Base-by-base conservation (phyloP, 1,140 invertebrate species). In the Leptinotarsa undecemlineata region DNA sequence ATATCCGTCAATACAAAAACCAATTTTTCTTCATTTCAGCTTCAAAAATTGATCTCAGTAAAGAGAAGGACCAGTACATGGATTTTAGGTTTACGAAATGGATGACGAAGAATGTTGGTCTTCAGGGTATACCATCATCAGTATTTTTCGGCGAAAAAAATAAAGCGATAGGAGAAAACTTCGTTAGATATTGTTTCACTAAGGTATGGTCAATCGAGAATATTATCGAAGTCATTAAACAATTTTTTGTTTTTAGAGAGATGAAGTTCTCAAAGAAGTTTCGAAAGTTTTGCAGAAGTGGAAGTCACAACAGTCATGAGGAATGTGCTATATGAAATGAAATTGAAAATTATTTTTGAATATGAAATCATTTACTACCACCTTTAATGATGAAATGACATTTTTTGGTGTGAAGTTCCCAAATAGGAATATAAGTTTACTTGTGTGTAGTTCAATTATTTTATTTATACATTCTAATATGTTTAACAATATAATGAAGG, bases 51-150 rank as follows among this genome's bases (percentile, higher is more conserved):
- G 89, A 91, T 81, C 83, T 95, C 4, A 87, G 86, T 3, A 84
- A 88, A 15, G 93, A 95, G 85, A 86, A 79, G 0, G 93, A 96
- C 80, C 85, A 87, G 78, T 88, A 91, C 77, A 92, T 91, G 77
- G 97, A 99, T 86, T 98, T 96, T 83, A 90, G 90, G 80, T 99
- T 99, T 85, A 95, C 95, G 0, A 95, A 97, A 86, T 99, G 96
- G 94, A 92, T 99, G 88, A 94, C 92, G 0, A 97, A 95, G 84
- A 95, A 97, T 84, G 92, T 96, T 83, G 96, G 97, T 73, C 85
- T 99, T 19, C 92, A 97, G 81, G 93, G 94, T 47, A 99, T 99
- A 81, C 98, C 98, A 15, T 93, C 95, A 13, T 94, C 94, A 66
- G 97, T 96, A 0, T 99, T 99, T 87, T 99, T 98, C 84, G 92